A percentile compares a stretch with the other conserved stretches of the same genome.
Evolutionary conservation across 2,888 invertebrate genomes (phyloP).

Genomic region (Blera fallax): DNA sequence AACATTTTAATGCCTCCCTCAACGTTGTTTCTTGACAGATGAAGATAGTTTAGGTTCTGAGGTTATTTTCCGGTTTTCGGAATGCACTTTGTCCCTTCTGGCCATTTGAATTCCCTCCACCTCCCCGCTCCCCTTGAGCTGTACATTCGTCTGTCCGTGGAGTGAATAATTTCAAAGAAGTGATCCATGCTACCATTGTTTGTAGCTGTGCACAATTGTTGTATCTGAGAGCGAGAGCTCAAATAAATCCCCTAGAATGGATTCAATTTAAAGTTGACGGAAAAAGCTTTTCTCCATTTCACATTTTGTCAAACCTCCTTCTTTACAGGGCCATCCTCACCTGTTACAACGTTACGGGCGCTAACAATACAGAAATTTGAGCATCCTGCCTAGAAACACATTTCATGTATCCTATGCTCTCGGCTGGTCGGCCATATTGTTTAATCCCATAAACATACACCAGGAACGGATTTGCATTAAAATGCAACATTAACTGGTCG

Average conservation of each 20-base stretch:
- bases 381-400: constrained; percentile 14
- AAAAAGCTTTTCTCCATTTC: constrained; percentile 68
- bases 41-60: constrained; percentile 64
- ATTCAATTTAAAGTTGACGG: constrained; percentile 69
- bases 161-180: constrained; percentile 38
- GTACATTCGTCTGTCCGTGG: constrained; percentile 7
- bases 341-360: constrained; percentile 30
- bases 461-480: constrained; percentile 70
- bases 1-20: constrained; percentile 59
- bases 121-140: background rate
- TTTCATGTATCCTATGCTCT: constrained; percentile 26
- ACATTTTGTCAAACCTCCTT: constrained; percentile 46
- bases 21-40: constrained; percentile 63
- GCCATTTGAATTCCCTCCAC: constrained; percentile 47
- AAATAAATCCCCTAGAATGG: constrained; percentile 61
- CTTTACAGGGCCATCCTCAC: constrained; percentile 12
- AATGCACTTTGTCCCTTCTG: constrained; percentile 64
- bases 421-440: constrained; percentile 65
- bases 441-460: constrained; percentile 70
- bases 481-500: constrained; percentile 66
- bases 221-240: constrained; percentile 31
- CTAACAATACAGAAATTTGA: constrained; percentile 4
- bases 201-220: constrained; percentile 33
- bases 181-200: constrained; percentile 9
- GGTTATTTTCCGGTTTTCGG: constrained; percentile 64